Percentiles rank a stretch among this genome's conserved stretches.
Evolutionary conservation across 64 coral and sea anemone species (phyloP).

Genomic region (Actinia tenebrosa): DNA sequence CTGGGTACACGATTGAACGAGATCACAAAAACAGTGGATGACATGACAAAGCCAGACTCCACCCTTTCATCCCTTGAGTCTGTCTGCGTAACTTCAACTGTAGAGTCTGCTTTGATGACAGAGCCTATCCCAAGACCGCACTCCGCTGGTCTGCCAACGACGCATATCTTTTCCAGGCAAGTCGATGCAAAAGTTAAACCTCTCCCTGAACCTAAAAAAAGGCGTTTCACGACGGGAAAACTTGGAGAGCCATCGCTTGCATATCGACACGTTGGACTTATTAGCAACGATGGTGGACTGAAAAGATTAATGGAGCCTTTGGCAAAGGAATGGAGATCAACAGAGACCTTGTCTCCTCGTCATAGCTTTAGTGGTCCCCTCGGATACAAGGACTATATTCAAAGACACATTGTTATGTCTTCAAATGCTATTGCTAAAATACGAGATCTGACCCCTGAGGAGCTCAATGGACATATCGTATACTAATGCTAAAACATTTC

Average conservation of each 20-base stretch:
- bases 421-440: conserved; percentile 76
- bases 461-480: conserved; percentile 23
- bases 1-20: conserved; percentile 32
- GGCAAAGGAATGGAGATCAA: conserved; percentile 9
- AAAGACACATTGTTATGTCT: conserved; percentile 66
- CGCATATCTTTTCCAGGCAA: neutral
- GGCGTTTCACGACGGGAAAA: neutral
- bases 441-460: conserved; percentile 74
- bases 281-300: neutral
- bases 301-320: neutral
- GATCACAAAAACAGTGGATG: conserved; percentile 33
- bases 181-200: neutral
- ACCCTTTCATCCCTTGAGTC: neutral
- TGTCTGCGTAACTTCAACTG: neutral
- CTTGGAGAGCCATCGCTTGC: conserved; percentile 1
- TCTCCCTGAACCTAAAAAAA: neutral
- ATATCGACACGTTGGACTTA: neutral
- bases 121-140: neutral
- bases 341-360: neutral
- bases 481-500: neutral
- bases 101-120: neutral
- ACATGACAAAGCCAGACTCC: conserved; percentile 17
- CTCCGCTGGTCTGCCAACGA: neutral
- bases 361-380: neutral
- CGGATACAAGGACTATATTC: conserved; percentile 58